Evolutionary conservation across 1,140 invertebrate species (phyloP).

Genomic region (Phymorhynchus buccinoides): DNA sequence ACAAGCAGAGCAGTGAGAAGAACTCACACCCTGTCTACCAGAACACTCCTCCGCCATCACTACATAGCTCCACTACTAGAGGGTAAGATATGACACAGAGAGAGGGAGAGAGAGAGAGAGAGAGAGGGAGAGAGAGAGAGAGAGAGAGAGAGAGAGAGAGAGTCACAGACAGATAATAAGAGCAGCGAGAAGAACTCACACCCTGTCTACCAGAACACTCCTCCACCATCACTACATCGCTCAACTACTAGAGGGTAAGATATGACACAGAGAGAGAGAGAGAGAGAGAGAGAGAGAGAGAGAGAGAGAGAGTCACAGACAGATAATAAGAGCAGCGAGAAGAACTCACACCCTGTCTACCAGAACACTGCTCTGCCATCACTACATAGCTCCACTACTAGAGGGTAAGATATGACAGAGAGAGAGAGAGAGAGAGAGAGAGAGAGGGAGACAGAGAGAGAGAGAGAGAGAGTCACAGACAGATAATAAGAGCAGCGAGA

Average conservation of each 20-base stretch:
- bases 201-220: conserved; percentile 9
- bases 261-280: neutral
- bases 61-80: neutral
- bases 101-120: neutral
- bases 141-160: too few relatives aligned
- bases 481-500: conserved; percentile 25
- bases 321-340: conserved; percentile 25
- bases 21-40: conserved; percentile 12
- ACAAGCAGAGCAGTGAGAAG: conserved; percentile 43
- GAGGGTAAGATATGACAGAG: neutral
- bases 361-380: conserved; percentile 10
- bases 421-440: neutral
- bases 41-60: conserved; percentile 15
- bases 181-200: conserved; percentile 18
- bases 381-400: neutral
- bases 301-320: too few relatives aligned
- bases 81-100: neutral
- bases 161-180: too few relatives aligned
- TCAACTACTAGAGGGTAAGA: neutral
- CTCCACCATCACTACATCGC: conserved; percentile 16
- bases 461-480: too few relatives aligned
- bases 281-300: too few relatives aligned
- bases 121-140: too few relatives aligned
- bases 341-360: conserved; percentile 18
- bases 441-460: too few relatives aligned